Conservation (phyloP, 2,888 invertebrate species). For the Ormyrus thymus region DNA sequence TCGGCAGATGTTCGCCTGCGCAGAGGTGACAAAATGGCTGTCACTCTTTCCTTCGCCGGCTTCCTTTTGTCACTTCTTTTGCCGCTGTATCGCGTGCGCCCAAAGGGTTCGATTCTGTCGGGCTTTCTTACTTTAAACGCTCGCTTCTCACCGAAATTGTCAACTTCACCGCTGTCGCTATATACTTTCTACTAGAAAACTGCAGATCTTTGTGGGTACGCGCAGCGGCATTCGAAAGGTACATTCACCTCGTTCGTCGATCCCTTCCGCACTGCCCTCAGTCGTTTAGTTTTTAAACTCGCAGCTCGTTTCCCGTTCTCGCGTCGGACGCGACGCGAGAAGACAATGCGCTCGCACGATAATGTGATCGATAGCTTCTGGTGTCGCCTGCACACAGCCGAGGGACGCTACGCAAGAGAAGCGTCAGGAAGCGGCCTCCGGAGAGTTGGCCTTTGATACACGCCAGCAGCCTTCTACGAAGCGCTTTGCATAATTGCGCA, state of each 20-base stretch:
- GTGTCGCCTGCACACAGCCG: not conserved
- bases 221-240: too few species aligned
- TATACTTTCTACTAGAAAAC: too few species aligned
- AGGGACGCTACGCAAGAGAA: not conserved
- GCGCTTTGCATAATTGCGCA: conserved; percentile 44
- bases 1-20: conserved; percentile 60
- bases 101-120: too few species aligned
- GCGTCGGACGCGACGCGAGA: conserved; percentile 30
- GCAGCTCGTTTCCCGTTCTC: conserved; percentile 7
- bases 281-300: conserved; percentile 6
- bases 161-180: too few species aligned
- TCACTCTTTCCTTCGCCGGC: conserved; percentile 59
- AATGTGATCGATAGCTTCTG: conserved; percentile 51
- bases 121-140: too few species aligned
- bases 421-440: conserved; percentile 21
- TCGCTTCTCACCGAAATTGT: too few species aligned
- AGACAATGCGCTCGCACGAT: conserved; percentile 26
- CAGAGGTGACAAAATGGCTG: conserved; percentile 63
- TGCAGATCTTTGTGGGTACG: too few species aligned
- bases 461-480: not conserved
- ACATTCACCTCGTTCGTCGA: not conserved
- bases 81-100: too few species aligned
- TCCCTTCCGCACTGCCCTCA: not conserved
- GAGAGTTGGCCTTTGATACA: conserved; percentile 31
- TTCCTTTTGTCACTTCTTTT: conserved; percentile 20